Evolutionary conservation across 2,113 vertebrate genomes (phyloP).

Genomic region (Perca flavescens): DNA sequence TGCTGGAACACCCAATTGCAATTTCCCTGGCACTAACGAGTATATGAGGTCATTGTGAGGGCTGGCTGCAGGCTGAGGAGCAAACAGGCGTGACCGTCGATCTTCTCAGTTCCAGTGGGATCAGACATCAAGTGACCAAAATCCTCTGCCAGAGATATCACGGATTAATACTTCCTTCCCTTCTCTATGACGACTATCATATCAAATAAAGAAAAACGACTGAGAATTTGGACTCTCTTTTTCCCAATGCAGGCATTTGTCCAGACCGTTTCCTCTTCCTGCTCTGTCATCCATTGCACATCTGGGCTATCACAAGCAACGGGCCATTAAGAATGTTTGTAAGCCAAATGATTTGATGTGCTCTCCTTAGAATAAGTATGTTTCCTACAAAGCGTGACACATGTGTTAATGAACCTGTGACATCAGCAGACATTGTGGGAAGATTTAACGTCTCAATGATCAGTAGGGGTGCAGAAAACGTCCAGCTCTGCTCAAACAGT

Average conservation of each 20-base stretch:
- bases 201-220: slow-evolving; percentile 58
- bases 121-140: slow-evolving; percentile 45
- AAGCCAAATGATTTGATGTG: slow-evolving; percentile 9
- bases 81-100: slow-evolving; percentile 54
- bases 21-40: slow-evolving; percentile 15
- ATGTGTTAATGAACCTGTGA: neutral
- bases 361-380: neutral
- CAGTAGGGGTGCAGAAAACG: neutral
- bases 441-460: slow-evolving; percentile 6
- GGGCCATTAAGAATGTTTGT: slow-evolving; percentile 1
- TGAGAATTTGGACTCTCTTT: slow-evolving; percentile 34
- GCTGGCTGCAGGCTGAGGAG: slow-evolving; percentile 43
- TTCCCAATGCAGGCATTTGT: slow-evolving; percentile 59
- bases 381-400: neutral
- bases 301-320: slow-evolving; percentile 55
- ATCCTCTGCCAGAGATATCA: slow-evolving; percentile 40
- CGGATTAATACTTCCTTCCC: slow-evolving; percentile 67
- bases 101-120: slow-evolving; percentile 47
- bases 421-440: neutral
- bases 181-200: slow-evolving; percentile 40
- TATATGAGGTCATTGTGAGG: slow-evolving; percentile 61
- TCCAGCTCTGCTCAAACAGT: slow-evolving; percentile 15
- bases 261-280: slow-evolving; percentile 40
- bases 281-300: slow-evolving; percentile 53
- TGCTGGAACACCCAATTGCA: slow-evolving; percentile 44